Percentiles rank a stretch among this genome's conserved stretches.
Evolutionary conservation across 1,140 invertebrate species (phyloP).

Genomic region (Macrotrachela quadricornifera): DNA sequence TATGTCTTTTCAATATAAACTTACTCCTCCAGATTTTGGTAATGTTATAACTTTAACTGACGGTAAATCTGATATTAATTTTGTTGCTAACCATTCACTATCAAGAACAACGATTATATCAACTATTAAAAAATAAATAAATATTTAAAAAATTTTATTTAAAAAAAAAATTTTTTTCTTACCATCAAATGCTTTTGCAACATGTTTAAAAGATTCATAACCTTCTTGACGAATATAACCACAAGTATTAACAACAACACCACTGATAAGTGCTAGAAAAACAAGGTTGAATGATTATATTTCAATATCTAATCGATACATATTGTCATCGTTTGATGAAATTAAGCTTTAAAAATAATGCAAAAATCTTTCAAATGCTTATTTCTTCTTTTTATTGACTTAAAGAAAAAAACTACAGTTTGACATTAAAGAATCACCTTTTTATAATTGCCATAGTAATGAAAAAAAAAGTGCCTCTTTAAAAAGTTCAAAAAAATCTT

Average conservation of each 20-base stretch:
- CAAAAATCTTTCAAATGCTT: no score
- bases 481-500: no score
- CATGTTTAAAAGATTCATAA: slow-evolving; percentile 39
- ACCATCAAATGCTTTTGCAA: slow-evolving; percentile 70
- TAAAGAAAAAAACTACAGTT: no score
- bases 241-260: slow-evolving; percentile 92
- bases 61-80: slow-evolving; percentile 74
- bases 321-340: no score
- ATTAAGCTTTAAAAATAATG: no score
- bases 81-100: slow-evolving; percentile 82
- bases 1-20: slow-evolving; percentile 24
- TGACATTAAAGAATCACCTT: no score
- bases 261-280: slow-evolving; percentile 44
- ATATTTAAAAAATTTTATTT: background rate
- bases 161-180: slow-evolving; percentile 10
- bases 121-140: slow-evolving; percentile 24
- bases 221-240: slow-evolving; percentile 77
- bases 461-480: no score
- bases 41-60: slow-evolving; percentile 70
- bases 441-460: no score
- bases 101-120: slow-evolving; percentile 85
- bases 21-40: slow-evolving; percentile 82
- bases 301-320: no score
- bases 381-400: no score
- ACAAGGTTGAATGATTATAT: no score